Evolutionary conservation across 1,140 invertebrate species (phyloP), one percentile per base, ranked within the genome.

Genomic region (Macrobrachium rosenbergii): DNA sequence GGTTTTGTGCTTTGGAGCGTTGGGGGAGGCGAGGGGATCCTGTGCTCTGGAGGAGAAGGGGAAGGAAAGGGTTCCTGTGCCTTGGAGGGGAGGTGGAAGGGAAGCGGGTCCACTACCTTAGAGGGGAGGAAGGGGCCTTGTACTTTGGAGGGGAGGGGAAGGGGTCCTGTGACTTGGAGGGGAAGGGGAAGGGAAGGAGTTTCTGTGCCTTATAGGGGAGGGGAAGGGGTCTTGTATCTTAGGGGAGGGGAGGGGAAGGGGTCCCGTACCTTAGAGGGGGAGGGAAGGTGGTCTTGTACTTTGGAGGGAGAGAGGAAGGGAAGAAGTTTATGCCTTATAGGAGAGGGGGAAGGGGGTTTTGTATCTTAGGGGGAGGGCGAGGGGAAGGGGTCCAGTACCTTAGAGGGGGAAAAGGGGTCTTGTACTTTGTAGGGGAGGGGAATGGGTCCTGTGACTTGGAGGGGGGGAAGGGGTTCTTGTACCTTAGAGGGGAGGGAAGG

Each of bases 101-200:
- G 28, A 37, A 37, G 28, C 28, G 3, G 3, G 28, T 37, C 28
- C 28, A n/a, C n/a, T 37, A 3, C 3, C 28, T 37, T 37, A 37
- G 28, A 3, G 28, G 28, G 28, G 3, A 59, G 58, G 82, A 28
- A 58, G 64, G n/a, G n/a, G n/a, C 14, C 64, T 76, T 72, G 63
- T 59, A 43, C 82, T 14, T 73, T 72, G 37, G 28, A 58, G 72
- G 72, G 37, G 43, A 58, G 73, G 69, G 60, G 69, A 67, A 82
- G 80, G 64, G 52, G 60, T 12, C 76, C 12, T 14, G 1, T 64
- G 63, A n/a, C 16, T 17, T 17, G 21, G 5, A 21, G 5, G 63
- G 63, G 63, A 5, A 5, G 63, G 69, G 69, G 69, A 2, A 14
- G 8, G 37, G 69, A 5, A 73, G 8, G 21, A 73, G n/a, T n/a